A percentile compares a stretch with the other conserved stretches of the same genome.
phyloP scores from a whole-genome alignment of 2,113 vertebrate genomes.

The Oreotrochilus melanogaster region DNA sequence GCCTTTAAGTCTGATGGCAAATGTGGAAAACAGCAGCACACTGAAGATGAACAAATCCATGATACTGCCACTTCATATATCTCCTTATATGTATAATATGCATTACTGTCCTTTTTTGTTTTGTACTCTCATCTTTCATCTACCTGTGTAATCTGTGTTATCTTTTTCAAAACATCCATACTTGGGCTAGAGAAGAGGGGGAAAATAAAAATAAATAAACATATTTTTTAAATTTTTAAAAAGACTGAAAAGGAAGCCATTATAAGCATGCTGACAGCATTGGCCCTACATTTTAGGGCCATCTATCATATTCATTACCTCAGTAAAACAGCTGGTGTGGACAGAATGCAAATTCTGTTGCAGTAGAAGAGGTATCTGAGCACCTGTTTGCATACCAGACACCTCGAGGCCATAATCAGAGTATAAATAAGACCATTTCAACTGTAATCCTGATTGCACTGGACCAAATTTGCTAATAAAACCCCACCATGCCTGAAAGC shows the following conservation, averaged over 20 bases:
- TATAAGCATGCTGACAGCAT: neutral
- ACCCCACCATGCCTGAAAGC: neutral
- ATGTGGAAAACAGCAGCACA: neutral
- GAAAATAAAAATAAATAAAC: neutral
- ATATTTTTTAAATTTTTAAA: neutral
- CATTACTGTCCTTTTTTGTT: neutral
- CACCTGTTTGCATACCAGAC: neutral
- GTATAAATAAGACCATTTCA: neutral
- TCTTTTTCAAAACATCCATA: neutral
- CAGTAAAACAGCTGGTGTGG: neutral
- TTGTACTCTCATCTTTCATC: neutral
- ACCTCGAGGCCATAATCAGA: neutral
- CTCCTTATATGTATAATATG: rapidly evolving
- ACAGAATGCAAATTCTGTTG: neutral
- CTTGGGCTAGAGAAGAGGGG: neutral
- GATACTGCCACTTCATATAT: rapidly evolving
- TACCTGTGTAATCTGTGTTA: neutral
- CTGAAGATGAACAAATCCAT: neutral
- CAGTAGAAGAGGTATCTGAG: neutral
- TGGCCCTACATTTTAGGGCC: neutral
- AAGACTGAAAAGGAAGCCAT: neutral
- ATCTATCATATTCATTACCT: neutral
- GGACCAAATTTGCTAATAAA: neutral
- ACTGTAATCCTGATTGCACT: neutral
- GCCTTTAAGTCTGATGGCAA: neutral